A percentile compares a stretch with the other conserved stretches of the same genome.
phyloP scores from a whole-genome alignment of 1,140 invertebrate genomes.

The Orius laevigatus region DNA sequence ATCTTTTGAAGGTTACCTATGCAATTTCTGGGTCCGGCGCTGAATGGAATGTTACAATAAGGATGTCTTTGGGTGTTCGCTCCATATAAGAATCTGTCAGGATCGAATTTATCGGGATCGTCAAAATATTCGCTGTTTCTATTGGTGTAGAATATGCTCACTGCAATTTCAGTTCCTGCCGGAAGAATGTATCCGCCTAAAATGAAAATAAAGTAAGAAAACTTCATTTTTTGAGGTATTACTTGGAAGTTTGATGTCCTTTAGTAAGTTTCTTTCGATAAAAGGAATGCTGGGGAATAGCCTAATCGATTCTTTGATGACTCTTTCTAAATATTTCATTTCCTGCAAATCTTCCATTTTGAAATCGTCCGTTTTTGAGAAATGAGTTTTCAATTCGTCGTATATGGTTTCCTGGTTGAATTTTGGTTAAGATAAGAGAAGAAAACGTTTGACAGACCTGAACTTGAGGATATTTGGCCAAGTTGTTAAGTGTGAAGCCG shows the following conservation, averaged over 20 bases:
- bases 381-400: slow-evolving; percentile 33
- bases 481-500: slow-evolving; percentile 32
- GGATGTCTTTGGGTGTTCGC: slow-evolving; percentile 32
- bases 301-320: too few species aligned
- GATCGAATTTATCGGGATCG: slow-evolving; percentile 41
- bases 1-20: too few species aligned
- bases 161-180: not conserved
- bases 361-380: slow-evolving; percentile 22
- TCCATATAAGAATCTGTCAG: slow-evolving; percentile 45
- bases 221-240: too few species aligned
- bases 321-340: too few species aligned
- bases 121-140: slow-evolving; percentile 26
- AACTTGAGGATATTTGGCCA: slow-evolving; percentile 29
- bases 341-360: too few species aligned
- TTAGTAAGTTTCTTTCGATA: too few species aligned
- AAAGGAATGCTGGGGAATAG: too few species aligned
- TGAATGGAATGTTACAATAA: slow-evolving; percentile 38
- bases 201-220: not conserved
- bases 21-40: slow-evolving; percentile 39
- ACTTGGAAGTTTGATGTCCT: too few species aligned
- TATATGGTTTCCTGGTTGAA: slow-evolving; percentile 31
- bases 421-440: slow-evolving; percentile 15
- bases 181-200: slow-evolving; percentile 8
- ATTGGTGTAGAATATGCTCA: slow-evolving; percentile 7
- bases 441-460: slow-evolving; percentile 17